These are phyloP conservation scores for Nasonovia ribisnigri DNA, from an alignment of 2,888 invertebrate genomes.

Conservation along the genomic window DNA sequence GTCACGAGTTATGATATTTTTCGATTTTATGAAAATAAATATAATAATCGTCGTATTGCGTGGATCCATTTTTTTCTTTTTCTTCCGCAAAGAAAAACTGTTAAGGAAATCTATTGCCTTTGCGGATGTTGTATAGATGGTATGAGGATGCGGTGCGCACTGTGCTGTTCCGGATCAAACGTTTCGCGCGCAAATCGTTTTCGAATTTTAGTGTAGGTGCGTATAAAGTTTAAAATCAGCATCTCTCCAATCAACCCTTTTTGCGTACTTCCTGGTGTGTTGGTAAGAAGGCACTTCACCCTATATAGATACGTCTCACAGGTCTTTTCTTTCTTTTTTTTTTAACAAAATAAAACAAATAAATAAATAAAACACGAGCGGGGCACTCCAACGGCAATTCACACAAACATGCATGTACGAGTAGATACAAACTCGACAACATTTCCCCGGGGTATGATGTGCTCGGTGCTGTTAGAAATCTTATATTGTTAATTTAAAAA, in stretches of 20 bases:
- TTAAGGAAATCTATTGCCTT: not conserved
- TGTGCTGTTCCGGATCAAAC: not conserved
- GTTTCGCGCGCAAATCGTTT: not conserved
- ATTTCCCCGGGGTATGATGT: constrained; percentile 31
- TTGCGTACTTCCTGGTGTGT: not conserved
- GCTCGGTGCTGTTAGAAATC: constrained; percentile 10
- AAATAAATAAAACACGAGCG: not conserved
- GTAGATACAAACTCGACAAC: constrained; percentile 25
- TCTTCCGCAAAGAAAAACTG: not conserved
- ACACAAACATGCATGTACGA: not conserved
- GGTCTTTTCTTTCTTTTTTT: not conserved
- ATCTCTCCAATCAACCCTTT: not conserved
- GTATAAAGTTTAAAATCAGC: not conserved
- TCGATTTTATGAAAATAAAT: not conserved
- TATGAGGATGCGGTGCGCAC: not conserved
- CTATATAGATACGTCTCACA: not conserved
- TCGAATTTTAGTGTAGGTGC: not conserved
- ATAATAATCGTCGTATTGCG: not conserved
- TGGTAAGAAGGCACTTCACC: not conserved
- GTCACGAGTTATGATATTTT: not conserved
- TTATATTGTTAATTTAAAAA: constrained; percentile 34
- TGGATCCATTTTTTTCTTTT: not conserved
- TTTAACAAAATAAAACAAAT: not conserved
- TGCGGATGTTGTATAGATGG: not conserved
- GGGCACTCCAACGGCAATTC: not conserved